These are phyloP conservation scores for Platygyra sinensis DNA, from an alignment of 64 coral and sea anemone genomes.

Conservation along the genomic window DNA sequence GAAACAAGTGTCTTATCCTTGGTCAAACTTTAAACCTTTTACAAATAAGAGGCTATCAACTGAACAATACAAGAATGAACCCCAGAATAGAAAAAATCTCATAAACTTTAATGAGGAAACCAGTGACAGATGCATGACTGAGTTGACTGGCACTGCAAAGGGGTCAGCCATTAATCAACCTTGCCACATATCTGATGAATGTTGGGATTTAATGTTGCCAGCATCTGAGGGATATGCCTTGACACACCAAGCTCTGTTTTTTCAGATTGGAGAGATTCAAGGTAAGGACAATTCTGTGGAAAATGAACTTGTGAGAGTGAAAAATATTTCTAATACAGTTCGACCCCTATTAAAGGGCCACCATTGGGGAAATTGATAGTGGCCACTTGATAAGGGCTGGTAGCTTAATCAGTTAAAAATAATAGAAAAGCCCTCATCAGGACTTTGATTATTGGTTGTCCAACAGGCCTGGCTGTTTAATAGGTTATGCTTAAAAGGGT, in stretches of 20 bases:
- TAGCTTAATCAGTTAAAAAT: too few relatives aligned
- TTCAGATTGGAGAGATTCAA: conserved; percentile 79
- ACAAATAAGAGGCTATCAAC: conserved; percentile 49
- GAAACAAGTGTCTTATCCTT: conserved; percentile 73
- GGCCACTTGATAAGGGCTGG: too few relatives aligned
- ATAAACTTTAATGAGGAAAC: conserved; percentile 80
- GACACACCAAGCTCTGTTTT: conserved; percentile 85
- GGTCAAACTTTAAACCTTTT: conserved; percentile 86
- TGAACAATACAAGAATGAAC: background rate
- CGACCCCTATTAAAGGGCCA: too few relatives aligned
- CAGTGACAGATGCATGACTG: conserved; percentile 77
- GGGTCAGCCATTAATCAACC: conserved; percentile 8
- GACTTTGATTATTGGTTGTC: too few relatives aligned
- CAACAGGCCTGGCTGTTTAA: too few relatives aligned
- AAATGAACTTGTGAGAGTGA: too few relatives aligned
- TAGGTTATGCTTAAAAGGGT: too few relatives aligned
- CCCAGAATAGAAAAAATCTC: conserved; percentile 46
- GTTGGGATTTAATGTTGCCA: conserved; percentile 70
- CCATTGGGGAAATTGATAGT: too few relatives aligned
- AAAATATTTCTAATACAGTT: too few relatives aligned
- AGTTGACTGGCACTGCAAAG: conserved; percentile 63
- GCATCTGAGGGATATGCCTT: conserved; percentile 73
- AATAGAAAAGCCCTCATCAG: too few relatives aligned
- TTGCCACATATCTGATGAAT: conserved; percentile 73
- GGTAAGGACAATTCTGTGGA: conserved; percentile 11